phyloP scores from a whole-genome alignment of 2,888 invertebrate genomes.

The Drosophila pegasa region DNA sequence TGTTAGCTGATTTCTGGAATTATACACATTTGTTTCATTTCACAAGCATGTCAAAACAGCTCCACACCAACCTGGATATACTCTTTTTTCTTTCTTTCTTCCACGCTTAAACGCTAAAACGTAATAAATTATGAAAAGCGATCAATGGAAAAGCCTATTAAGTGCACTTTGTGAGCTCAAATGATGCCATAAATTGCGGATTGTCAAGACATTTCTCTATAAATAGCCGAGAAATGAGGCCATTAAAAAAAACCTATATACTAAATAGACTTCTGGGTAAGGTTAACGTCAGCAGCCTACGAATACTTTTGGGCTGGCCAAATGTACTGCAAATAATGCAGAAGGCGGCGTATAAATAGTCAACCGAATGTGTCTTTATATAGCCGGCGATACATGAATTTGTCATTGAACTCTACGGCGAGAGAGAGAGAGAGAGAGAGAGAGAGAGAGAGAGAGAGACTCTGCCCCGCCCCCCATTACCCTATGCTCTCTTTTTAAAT shows the following conservation, averaged over 20 bases:
- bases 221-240: conserved; percentile 4
- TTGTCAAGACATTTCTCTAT: neutral
- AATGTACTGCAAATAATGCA: conserved; percentile 72
- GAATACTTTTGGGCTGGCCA: conserved; percentile 32
- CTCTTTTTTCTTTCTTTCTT: neutral
- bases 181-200: conserved; percentile 18
- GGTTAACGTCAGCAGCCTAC: conserved; percentile 5
- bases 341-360: conserved; percentile 57
- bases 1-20: no score
- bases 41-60: neutral
- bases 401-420: conserved; percentile 73
- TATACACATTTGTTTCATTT: no score
- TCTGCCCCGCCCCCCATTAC: conserved; percentile 9
- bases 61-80: neutral
- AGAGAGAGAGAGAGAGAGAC: no score
- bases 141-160: conserved; percentile 19
- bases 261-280: neutral
- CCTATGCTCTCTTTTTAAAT: conserved; percentile 42
- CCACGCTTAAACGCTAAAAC: neutral
- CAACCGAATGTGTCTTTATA: conserved; percentile 24
- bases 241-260: conserved; percentile 9
- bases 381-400: conserved; percentile 56
- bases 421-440: no score
- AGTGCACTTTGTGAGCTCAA: conserved; percentile 13
- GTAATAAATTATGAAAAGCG: conserved; percentile 7